Percentiles rank a stretch among this genome's conserved stretches.
phyloP scores from a whole-genome alignment of 1,140 invertebrate species.

The Zaprionus ornatus region DNA sequence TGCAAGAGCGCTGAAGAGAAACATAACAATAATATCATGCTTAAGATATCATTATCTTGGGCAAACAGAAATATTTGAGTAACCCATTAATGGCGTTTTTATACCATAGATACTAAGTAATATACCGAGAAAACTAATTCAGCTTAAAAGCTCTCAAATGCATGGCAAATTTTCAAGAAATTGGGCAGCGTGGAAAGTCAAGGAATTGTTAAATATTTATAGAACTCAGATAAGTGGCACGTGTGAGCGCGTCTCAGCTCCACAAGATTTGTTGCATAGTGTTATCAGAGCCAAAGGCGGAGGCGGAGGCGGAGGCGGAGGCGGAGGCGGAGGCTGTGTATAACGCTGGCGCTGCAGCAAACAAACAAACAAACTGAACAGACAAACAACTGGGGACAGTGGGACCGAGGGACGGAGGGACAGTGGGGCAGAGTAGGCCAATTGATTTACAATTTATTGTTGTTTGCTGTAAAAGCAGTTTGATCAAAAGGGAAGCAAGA shows the following conservation, averaged over 20 bases:
- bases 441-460: constrained; percentile 68
- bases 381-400: constrained; percentile 5
- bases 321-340: neutral
- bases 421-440: constrained; percentile 26
- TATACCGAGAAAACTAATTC: neutral
- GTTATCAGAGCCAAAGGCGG: constrained; percentile 23
- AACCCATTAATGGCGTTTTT: neutral
- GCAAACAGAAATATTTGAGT: constrained; percentile 13
- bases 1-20: neutral
- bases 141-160: neutral
- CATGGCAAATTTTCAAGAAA: neutral
- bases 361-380: constrained; percentile 24
- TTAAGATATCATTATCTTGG: constrained; percentile 15
- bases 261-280: constrained; percentile 27
- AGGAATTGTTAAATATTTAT: neutral
- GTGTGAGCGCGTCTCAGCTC: constrained; percentile 18
- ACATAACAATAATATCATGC: constrained; percentile 18
- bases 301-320: neutral
- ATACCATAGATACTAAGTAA: neutral
- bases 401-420: neutral
- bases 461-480: constrained; percentile 50
- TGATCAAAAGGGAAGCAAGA: constrained; percentile 43
- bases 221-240: constrained; percentile 8
- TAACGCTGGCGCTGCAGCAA: constrained; percentile 50
- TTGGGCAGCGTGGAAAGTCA: neutral